Evolutionary conservation across 2,113 vertebrate genomes (phyloP).

Genomic region (Tenebrosternarchus preto): DNA sequence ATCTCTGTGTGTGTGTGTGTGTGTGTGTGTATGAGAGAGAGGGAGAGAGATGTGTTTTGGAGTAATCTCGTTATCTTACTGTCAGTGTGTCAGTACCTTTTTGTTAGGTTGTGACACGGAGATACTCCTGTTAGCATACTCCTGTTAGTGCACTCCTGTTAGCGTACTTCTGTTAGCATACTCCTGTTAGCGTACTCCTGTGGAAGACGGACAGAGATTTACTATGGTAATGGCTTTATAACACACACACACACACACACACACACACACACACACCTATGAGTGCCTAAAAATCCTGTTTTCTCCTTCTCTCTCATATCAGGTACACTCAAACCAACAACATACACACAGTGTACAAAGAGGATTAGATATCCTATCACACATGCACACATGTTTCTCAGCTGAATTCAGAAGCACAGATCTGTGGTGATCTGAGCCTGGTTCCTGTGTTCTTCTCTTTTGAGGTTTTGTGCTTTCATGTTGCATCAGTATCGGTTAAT

Average conservation of each 20-base stretch:
- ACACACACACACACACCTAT: not conserved
- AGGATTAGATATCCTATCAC: not conserved
- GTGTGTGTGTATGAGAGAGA: not conserved
- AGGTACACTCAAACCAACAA: not conserved
- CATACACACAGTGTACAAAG: not conserved
- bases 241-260: not conserved
- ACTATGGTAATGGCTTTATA: not conserved
- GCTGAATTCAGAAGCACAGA: not conserved
- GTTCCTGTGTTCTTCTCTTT: not conserved
- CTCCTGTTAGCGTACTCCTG: not conserved
- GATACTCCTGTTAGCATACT: not conserved
- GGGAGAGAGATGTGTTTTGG: not conserved
- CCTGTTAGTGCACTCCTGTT: no score
- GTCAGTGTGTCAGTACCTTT: constrained; percentile 22
- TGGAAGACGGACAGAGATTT: constrained; percentile 4
- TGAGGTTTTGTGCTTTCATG: constrained; percentile 31
- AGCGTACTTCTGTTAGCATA: not conserved
- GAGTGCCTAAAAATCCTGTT: not conserved
- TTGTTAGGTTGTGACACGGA: constrained; percentile 19
- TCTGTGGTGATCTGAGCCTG: constrained; percentile 13
- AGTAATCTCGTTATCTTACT: constrained; percentile 17
- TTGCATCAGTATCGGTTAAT: constrained; percentile 18
- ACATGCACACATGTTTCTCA: not conserved
- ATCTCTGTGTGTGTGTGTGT: not conserved
- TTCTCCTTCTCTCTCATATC: not conserved